phyloP scores from a whole-genome alignment of 2,113 vertebrate species.

The Machaerirhynchus nigripectus region DNA sequence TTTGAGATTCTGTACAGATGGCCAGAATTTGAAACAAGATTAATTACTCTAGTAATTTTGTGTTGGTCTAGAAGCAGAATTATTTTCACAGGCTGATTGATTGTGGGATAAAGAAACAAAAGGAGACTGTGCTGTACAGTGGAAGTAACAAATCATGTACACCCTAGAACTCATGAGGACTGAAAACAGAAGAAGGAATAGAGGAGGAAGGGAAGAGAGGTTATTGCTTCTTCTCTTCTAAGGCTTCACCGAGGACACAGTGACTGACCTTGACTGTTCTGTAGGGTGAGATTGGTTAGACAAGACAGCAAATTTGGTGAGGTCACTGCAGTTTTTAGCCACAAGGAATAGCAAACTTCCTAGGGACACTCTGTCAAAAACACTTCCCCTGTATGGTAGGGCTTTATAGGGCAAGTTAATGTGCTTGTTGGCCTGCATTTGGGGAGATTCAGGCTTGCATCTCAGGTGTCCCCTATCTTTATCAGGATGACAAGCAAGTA shows the following conservation, averaged over 20 bases:
- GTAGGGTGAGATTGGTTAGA: not conserved
- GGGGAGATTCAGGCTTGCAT: not conserved
- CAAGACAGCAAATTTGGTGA: not conserved
- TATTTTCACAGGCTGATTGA: not conserved
- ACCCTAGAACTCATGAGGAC: not conserved
- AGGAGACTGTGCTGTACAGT: not conserved
- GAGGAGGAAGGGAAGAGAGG: not conserved
- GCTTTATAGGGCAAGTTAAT: not conserved
- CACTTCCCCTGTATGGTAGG: not conserved
- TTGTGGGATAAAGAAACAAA: not conserved
- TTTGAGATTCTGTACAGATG: slow-evolving; percentile 44
- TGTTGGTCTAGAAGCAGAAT: not conserved
- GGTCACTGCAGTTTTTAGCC: not conserved
- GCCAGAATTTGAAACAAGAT: slow-evolving; percentile 45
- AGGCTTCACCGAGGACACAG: not conserved
- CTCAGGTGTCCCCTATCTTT: not conserved
- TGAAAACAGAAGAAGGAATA: not conserved
- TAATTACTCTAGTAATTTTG: slow-evolving; percentile 32
- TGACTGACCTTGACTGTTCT: not conserved
- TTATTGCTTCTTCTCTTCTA: not conserved
- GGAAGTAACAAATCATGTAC: not conserved
- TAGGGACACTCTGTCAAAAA: not conserved
- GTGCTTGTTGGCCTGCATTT: not conserved
- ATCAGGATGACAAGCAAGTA: not conserved
- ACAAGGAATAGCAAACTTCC: not conserved